phyloP scores from a whole-genome alignment of 35 echinoderm and acorn worm genomes.

The Ptychodera flava region DNA sequence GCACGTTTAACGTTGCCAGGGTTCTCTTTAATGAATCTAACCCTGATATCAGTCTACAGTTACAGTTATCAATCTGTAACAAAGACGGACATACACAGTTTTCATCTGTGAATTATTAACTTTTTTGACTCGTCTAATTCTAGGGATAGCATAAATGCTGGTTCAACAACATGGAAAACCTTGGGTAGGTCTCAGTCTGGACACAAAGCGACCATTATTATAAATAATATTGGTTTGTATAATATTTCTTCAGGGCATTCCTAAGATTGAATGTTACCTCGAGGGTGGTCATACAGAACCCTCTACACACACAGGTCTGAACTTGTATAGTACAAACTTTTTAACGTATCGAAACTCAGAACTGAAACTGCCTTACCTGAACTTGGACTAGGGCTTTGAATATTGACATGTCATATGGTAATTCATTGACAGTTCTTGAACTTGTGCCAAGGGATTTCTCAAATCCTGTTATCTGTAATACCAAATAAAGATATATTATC shows the following conservation, averaged over 20 bases:
- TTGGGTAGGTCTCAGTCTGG: too few relatives aligned
- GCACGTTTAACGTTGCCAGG: slow-evolving; percentile 51
- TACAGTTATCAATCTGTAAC: slow-evolving; percentile 86
- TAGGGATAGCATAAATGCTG: too few relatives aligned
- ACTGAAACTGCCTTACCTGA: slow-evolving; percentile 45
- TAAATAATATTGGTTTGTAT: too few relatives aligned
- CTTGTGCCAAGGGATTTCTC: slow-evolving; percentile 72
- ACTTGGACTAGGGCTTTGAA: slow-evolving; percentile 77
- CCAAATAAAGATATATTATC: slow-evolving; percentile 9
- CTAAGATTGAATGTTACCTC: too few relatives aligned
- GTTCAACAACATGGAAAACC: too few relatives aligned
- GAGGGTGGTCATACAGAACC: too few relatives aligned
- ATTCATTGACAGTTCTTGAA: slow-evolving; percentile 62
- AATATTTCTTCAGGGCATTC: too few relatives aligned
- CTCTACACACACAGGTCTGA: too few relatives aligned
- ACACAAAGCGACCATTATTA: too few relatives aligned
- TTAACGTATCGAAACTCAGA: too few relatives aligned
- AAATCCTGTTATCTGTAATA: slow-evolving; percentile 74
- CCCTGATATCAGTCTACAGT: slow-evolving; percentile 58
- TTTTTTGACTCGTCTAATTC: too few relatives aligned
- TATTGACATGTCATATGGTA: slow-evolving; percentile 71
- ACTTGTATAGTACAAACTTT: too few relatives aligned
- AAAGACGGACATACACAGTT: neutral
- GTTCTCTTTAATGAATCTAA: slow-evolving; percentile 62
- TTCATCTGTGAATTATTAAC: slow-evolving; percentile 7